phyloP scores from a whole-genome alignment of 2,888 invertebrate species.

The Ctena decussata region DNA sequence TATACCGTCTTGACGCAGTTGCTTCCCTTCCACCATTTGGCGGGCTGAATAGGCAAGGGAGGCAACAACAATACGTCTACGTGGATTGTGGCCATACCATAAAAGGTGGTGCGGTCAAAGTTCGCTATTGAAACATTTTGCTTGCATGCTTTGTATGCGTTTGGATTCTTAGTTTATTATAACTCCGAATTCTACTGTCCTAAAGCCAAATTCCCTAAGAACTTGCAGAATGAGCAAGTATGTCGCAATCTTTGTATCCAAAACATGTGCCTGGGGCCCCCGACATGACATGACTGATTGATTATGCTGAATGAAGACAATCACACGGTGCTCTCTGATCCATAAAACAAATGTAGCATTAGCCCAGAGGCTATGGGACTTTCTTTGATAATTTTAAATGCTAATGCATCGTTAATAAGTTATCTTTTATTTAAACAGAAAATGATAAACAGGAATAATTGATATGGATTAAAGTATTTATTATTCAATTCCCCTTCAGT shows the following conservation, averaged over 20 bases:
- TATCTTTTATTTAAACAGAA: too few relatives aligned
- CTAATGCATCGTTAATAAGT: too few relatives aligned
- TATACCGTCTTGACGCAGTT: not conserved
- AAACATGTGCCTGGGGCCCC: constrained; percentile 44
- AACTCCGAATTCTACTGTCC: too few relatives aligned
- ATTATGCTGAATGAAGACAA: not conserved
- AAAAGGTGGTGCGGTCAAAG: not conserved
- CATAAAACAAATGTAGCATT: too few relatives aligned
- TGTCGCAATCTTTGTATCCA: constrained; percentile 57
- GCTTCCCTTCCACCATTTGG: not conserved
- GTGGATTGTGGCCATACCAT: constrained; percentile 1
- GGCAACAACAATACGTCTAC: not conserved
- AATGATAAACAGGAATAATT: too few relatives aligned
- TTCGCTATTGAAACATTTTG: too few relatives aligned
- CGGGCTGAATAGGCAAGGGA: not conserved
- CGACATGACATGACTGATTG: not conserved
- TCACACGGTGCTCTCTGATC: not conserved
- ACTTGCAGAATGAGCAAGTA: constrained; percentile 5
- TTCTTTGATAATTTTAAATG: too few relatives aligned
- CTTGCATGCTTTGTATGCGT: too few relatives aligned
- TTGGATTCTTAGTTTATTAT: too few relatives aligned
- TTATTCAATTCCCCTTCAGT: constrained; percentile 7
- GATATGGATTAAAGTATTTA: too few relatives aligned
- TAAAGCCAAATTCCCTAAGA: too few relatives aligned
- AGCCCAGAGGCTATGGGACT: too few relatives aligned